These are phyloP conservation scores for Gryllus longicercus DNA, from an alignment of 2,888 invertebrate species.

Conservation along the genomic window DNA sequence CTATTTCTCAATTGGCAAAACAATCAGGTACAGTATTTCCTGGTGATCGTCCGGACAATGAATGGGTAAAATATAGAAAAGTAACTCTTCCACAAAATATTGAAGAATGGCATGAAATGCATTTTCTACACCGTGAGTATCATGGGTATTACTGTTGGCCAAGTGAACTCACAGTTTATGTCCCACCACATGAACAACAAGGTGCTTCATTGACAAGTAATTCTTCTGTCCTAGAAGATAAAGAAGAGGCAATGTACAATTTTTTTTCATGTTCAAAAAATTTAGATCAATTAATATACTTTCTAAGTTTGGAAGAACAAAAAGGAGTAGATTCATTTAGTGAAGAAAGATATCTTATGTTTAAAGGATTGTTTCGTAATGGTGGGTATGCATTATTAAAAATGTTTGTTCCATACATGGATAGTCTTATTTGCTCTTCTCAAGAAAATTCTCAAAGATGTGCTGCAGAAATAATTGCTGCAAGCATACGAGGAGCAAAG, in stretches of 20 bases:
- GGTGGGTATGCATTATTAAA: neutral
- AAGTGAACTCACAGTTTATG: neutral
- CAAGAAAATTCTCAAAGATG: neutral
- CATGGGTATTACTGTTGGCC: constrained; percentile 1
- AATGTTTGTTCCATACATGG: neutral
- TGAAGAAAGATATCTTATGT: neutral
- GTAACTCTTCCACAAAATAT: neutral
- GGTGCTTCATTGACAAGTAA: neutral
- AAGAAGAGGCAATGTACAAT: neutral
- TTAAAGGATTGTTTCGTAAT: neutral
- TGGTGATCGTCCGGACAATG: neutral
- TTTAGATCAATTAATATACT: neutral
- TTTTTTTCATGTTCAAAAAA: neutral
- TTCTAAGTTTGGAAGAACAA: neutral
- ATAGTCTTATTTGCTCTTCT: neutral
- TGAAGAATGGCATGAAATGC: neutral
- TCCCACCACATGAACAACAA: neutral
- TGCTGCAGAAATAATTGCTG: neutral
- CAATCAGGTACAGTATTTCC: neutral
- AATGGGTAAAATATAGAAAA: neutral
- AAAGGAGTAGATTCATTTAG: neutral
- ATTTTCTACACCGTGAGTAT: constrained; percentile 9
- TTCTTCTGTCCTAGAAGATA: neutral
- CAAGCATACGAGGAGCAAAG: neutral
- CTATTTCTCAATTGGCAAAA: neutral